Evolutionary conservation across 2,888 invertebrate species (phyloP).

Genomic region (Athetis lepigone): DNA sequence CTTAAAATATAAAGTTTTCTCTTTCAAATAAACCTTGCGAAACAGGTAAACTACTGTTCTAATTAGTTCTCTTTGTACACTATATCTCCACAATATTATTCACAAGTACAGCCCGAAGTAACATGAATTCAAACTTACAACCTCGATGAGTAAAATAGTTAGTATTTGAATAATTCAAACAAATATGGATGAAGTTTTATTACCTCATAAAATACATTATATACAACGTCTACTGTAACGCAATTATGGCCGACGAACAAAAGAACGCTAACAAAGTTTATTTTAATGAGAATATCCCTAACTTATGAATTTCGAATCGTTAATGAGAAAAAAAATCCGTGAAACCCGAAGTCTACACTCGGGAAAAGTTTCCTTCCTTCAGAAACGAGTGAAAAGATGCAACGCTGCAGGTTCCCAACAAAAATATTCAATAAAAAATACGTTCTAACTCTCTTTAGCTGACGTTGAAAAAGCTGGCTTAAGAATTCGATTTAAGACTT

Average conservation of each 20-base stretch:
- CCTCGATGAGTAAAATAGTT: conserved; percentile 26
- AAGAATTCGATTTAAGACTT: conserved; percentile 53
- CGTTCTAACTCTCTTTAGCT: conserved; percentile 37
- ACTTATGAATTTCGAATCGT: conserved; percentile 72
- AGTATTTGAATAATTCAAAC: conserved; percentile 31
- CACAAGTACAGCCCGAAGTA: conserved; percentile 14
- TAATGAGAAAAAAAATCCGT: conserved; percentile 74
- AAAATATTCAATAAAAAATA: conserved; percentile 49
- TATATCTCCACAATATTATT: conserved; percentile 43
- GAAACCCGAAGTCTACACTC: conserved; percentile 65
- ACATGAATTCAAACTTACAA: conserved; percentile 47
- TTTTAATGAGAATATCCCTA: conserved; percentile 69
- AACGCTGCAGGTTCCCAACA: conserved; percentile 68
- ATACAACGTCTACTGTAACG: conserved; percentile 17
- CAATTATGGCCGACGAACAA: conserved; percentile 44
- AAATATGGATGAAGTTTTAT: conserved; percentile 41
- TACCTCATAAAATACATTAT: conserved; percentile 34
- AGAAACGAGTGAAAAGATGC: conserved; percentile 76
- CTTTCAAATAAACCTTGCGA: conserved; percentile 44
- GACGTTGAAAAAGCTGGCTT: conserved; percentile 59
- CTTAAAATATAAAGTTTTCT: conserved; percentile 55
- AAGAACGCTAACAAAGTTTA: conserved; percentile 44
- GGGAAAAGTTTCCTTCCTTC: conserved; percentile 73
- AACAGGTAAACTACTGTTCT: conserved; percentile 59
- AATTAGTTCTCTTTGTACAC: conserved; percentile 58